Percentiles rank a stretch among this genome's conserved stretches.
Evolutionary conservation across 2,797 vertebrate genomes (phyloP).

Genomic region (Limosa lapponica): DNA sequence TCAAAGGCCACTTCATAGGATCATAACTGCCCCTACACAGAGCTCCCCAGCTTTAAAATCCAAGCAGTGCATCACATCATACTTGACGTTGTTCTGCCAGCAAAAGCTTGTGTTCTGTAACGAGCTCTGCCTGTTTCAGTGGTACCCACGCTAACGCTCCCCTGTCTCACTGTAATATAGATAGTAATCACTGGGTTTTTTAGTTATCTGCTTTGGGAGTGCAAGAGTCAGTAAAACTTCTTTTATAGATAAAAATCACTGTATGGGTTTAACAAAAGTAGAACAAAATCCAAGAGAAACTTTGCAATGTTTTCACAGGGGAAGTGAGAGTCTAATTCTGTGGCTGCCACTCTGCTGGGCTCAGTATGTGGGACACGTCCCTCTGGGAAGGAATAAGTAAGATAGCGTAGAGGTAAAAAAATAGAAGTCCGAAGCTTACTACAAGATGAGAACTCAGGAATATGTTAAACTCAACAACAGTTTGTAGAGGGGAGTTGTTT

Average conservation of each 20-base stretch:
- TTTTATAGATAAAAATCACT: background rate
- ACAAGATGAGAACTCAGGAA: background rate
- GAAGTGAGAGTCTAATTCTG: slow-evolving; percentile 12
- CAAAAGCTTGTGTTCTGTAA: background rate
- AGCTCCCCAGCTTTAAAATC: background rate
- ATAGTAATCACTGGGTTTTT: background rate
- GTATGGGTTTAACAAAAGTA: background rate
- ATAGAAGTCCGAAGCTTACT: background rate
- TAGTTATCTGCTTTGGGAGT: background rate
- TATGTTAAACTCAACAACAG: background rate
- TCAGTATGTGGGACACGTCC: slow-evolving; percentile 51
- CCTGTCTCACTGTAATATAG: accelerated
- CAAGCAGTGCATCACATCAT: accelerated
- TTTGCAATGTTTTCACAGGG: background rate
- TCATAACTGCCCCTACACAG: background rate
- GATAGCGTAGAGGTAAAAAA: slow-evolving; percentile 30
- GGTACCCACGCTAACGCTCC: background rate
- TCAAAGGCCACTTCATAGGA: background rate
- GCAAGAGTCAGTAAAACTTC: background rate
- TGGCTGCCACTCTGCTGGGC: background rate
- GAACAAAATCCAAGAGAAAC: slow-evolving; percentile 31
- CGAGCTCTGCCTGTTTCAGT: background rate
- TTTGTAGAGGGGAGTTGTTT: background rate
- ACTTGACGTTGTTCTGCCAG: too few relatives aligned
- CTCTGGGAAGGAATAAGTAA: slow-evolving; percentile 7